phyloP scores from a whole-genome alignment of 92 coral and sea anemone genomes.

The Phymanthus crucifer region DNA sequence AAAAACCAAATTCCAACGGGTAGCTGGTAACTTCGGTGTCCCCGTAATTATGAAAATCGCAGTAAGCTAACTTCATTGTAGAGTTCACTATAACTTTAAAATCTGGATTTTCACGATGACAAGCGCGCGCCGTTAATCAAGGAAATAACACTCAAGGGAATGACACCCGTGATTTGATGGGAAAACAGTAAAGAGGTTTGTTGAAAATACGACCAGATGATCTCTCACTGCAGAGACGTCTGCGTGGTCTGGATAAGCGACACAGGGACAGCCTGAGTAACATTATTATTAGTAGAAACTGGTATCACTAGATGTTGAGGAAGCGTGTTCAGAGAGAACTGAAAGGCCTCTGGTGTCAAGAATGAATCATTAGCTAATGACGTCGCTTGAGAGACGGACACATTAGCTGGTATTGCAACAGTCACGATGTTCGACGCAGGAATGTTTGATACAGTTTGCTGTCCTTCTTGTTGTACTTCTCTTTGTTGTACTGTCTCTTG shows the following conservation, averaged over 20 bases:
- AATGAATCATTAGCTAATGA: conserved; percentile 66
- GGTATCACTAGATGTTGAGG: conserved; percentile 34
- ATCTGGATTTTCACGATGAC: too few species aligned
- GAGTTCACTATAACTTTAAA: too few species aligned
- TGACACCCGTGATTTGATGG: too few species aligned
- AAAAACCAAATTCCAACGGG: too few species aligned
- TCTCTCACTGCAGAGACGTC: background rate
- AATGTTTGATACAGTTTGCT: conserved; percentile 42
- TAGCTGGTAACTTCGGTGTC: too few species aligned
- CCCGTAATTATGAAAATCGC: too few species aligned
- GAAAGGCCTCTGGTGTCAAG: conserved; percentile 73
- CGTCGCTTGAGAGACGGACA: conserved; percentile 70
- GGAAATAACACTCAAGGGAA: too few species aligned
- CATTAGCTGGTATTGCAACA: conserved; percentile 53
- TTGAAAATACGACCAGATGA: background rate
- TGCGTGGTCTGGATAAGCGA: conserved; percentile 70
- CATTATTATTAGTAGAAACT: conserved; percentile 36
- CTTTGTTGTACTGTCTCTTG: conserved; percentile 36
- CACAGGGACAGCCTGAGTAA: conserved; percentile 78
- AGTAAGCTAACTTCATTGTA: too few species aligned
- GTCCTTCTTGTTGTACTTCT: conserved; percentile 28
- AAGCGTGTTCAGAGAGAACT: conserved; percentile 37
- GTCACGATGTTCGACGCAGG: conserved; percentile 58
- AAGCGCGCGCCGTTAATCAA: too few species aligned
- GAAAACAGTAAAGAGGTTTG: background rate